Evolutionary conservation across 2,888 invertebrate genomes (phyloP).

Genomic region (Penaeus monodon): DNA sequence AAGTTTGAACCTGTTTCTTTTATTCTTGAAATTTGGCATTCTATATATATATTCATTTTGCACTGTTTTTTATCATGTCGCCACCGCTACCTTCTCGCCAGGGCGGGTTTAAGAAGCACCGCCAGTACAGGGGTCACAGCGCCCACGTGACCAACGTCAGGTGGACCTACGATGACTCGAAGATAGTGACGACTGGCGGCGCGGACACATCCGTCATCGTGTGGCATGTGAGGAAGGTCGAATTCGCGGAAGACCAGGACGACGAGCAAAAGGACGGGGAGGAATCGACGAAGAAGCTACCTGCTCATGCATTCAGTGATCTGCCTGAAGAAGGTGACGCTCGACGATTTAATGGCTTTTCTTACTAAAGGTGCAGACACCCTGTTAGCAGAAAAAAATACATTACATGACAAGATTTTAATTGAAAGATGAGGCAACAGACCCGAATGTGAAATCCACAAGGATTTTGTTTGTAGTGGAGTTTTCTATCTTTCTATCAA

Average conservation of each 20-base stretch:
- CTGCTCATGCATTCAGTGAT: slow-evolving; percentile 20
- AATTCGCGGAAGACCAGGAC: not conserved
- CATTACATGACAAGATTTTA: too few species aligned
- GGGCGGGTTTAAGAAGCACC: slow-evolving; percentile 70
- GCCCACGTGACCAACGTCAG: slow-evolving; percentile 66
- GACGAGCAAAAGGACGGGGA: not conserved
- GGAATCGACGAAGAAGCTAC: not conserved
- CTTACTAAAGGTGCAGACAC: too few species aligned
- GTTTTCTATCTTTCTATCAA: not conserved
- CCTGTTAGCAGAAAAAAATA: too few species aligned
- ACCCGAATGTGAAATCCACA: too few species aligned
- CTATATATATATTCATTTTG: too few species aligned
- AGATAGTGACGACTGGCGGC: slow-evolving; percentile 70
- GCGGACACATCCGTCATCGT: slow-evolving; percentile 71
- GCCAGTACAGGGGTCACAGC: slow-evolving; percentile 68
- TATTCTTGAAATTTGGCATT: too few species aligned
- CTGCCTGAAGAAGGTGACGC: slow-evolving; percentile 27
- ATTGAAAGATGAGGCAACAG: too few species aligned
- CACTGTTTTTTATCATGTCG: too few species aligned
- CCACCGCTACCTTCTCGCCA: slow-evolving; percentile 55
- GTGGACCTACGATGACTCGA: slow-evolving; percentile 66
- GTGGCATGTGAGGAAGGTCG: slow-evolving; percentile 67
- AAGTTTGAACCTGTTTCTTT: too few species aligned
- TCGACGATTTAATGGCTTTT: too few species aligned
- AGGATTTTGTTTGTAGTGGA: too few species aligned